Base-by-base conservation (phyloP, 1,140 invertebrate genomes). In the Zaprionus davidi region DNA sequence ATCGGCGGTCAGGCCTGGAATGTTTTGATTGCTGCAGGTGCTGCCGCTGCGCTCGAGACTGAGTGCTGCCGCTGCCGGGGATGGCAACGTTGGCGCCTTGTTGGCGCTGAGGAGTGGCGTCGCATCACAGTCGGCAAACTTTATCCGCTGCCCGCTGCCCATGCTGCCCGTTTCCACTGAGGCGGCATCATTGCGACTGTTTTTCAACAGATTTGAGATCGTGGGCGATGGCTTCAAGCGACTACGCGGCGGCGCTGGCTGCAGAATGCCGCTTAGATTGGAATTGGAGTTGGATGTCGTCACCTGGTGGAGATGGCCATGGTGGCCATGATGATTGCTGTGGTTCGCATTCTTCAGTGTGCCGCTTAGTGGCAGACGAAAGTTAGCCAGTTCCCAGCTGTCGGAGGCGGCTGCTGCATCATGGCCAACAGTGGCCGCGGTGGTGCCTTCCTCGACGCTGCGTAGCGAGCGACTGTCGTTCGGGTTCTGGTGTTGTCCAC, bases 321-420 rank as follows among this genome's bases (percentile, higher is more conserved):
- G 72, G n/a, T 80, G 81, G 53, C 71, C 56, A 73, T 81, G 74
- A 59, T 73, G 76, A 56, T 77, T 79, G 31, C 51, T 71, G 34
- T 77, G 68, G 3, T 74, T 72, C 22, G 87, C 82, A 57, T 71
- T 82, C 59, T 91, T 92, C 1, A 92, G 80, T 2, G 88, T 78
- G 7, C 91, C 91, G 49, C 91, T 91, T 5, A 92, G 31, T 3
- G 91, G 91, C 58, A 92, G 68, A 4, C 91, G 85, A 38, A 92
- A 87, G 63, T 92, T 82, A 26, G 88, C 91, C 53, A 92, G 71
- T 59, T 92, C 88, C 82, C 84, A 90, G 70, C 62, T 81, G n/a
- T 81, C 77, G 28, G 22, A 46, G 41, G 59, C 67, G 38, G 51
- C 17, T 70, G 26, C 13, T 13, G 36, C 49, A 12, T 34, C 73